Conservation (phyloP, 1,140 invertebrate species). For the Battus philenor region DNA sequence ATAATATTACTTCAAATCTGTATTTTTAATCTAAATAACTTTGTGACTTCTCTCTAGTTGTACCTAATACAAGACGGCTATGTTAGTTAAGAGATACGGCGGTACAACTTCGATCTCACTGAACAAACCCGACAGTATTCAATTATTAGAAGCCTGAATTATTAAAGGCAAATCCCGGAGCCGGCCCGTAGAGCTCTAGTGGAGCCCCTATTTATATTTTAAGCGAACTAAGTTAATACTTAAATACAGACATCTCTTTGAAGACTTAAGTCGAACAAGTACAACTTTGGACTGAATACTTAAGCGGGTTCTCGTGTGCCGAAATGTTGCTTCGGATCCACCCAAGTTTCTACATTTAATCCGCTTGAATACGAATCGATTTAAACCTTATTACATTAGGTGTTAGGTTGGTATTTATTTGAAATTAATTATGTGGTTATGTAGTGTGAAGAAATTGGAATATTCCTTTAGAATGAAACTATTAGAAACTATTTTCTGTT, state of each 20-base stretch:
- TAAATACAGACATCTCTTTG: slow-evolving; percentile 17
- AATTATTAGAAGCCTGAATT: slow-evolving; percentile 7
- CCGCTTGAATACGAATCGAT: slow-evolving; percentile 6
- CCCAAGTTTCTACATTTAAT: slow-evolving; percentile 3
- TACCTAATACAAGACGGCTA: too few relatives aligned
- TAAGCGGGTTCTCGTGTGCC: slow-evolving; percentile 9
- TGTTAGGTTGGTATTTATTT: too few relatives aligned
- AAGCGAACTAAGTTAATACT: slow-evolving; percentile 16
- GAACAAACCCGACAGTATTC: background rate
- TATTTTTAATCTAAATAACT: too few relatives aligned
- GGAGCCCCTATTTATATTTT: slow-evolving; percentile 14
- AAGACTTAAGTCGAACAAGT: slow-evolving; percentile 11
- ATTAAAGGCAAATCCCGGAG: background rate
- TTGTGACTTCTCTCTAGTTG: too few relatives aligned
- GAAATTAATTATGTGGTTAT: too few relatives aligned
- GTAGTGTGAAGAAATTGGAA: too few relatives aligned
- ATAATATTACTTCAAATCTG: too few relatives aligned
- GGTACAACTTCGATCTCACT: too few relatives aligned
- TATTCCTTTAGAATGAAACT: too few relatives aligned
- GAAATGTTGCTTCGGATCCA: slow-evolving; percentile 7
- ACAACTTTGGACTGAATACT: slow-evolving; percentile 13
- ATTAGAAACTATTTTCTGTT: too few relatives aligned
- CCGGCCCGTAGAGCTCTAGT: background rate
- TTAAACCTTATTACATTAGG: background rate
- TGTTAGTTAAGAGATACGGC: too few relatives aligned